Percentiles rank a stretch among this genome's conserved stretches.
These are phyloP conservation scores for Aleiodes testaceus DNA, from an alignment of 2,888 invertebrate species.

Conservation along the genomic window DNA sequence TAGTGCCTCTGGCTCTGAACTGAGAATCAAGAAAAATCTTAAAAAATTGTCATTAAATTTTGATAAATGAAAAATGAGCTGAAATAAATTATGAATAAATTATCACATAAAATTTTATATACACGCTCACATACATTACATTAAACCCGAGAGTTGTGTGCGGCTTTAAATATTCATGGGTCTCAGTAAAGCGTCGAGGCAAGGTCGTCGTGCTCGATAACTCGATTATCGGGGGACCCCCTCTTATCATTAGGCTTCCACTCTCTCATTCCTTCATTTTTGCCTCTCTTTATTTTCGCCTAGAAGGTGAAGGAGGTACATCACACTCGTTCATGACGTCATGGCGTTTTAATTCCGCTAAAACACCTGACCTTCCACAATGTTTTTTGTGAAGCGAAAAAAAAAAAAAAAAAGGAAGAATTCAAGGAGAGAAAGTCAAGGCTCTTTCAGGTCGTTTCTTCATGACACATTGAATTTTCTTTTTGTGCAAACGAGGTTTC, in stretches of 20 bases:
- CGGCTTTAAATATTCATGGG: constrained; percentile 31
- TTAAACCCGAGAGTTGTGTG: not conserved
- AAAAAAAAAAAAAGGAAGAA: not conserved
- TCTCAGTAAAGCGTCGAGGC: constrained; percentile 10
- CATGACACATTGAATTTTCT: constrained; percentile 1
- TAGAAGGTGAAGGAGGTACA: constrained; percentile 5
- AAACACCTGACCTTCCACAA: constrained; percentile 65
- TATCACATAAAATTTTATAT: constrained; percentile 12
- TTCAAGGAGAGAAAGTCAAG: constrained; percentile 43
- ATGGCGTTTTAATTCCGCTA: constrained; percentile 58
- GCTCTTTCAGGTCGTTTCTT: constrained; percentile 16
- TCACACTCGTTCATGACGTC: constrained; percentile 46
- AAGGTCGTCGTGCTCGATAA: constrained; percentile 37
- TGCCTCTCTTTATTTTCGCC: too few species aligned
- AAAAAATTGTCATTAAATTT: too few species aligned
- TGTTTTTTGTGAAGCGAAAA: constrained; percentile 45
- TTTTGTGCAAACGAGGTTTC: not conserved
- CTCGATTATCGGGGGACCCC: constrained; percentile 25
- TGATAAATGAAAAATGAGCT: too few species aligned
- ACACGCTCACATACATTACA: not conserved
- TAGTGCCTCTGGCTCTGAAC: not conserved
- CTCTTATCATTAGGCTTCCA: constrained; percentile 17
- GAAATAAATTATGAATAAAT: constrained; percentile 29
- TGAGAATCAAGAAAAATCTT: too few species aligned
- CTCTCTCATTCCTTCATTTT: too few species aligned